Evolutionary conservation across 2,113 vertebrate species (phyloP).

Genomic region (Oenanthe oenanthe): DNA sequence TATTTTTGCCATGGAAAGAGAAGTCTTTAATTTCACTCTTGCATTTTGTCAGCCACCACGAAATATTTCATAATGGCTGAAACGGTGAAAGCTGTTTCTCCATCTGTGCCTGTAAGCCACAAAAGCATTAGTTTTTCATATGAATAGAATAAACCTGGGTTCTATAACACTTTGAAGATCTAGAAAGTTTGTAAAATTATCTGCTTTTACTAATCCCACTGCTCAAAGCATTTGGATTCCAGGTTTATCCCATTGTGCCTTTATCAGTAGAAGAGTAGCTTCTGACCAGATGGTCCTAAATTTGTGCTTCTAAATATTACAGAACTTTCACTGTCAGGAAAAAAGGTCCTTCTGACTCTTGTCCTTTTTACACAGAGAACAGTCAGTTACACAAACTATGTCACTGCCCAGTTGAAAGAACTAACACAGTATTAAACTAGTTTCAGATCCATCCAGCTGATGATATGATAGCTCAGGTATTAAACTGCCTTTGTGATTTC

Average conservation of each 20-base stretch:
- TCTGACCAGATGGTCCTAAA: background rate
- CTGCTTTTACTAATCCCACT: background rate
- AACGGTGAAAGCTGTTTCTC: background rate
- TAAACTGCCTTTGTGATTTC: slow-evolving; percentile 12
- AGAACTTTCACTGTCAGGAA: background rate
- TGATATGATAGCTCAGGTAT: background rate
- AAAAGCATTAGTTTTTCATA: background rate
- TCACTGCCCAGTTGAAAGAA: background rate
- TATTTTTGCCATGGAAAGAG: background rate
- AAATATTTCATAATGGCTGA: background rate
- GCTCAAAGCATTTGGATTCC: background rate
- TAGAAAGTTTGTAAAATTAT: background rate
- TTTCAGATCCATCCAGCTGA: background rate
- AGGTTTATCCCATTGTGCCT: background rate
- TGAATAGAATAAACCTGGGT: background rate
- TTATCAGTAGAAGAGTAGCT: background rate
- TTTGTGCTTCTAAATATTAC: background rate
- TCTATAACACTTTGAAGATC: background rate
- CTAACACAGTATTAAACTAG: background rate
- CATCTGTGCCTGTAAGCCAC: background rate
- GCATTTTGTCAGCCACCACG: background rate
- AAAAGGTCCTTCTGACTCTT: background rate
- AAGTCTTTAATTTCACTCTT: background rate
- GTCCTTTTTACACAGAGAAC: background rate
- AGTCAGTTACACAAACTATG: background rate